phyloP scores from a whole-genome alignment of 1,140 invertebrate genomes.

The Diuraphis noxia region DNA sequence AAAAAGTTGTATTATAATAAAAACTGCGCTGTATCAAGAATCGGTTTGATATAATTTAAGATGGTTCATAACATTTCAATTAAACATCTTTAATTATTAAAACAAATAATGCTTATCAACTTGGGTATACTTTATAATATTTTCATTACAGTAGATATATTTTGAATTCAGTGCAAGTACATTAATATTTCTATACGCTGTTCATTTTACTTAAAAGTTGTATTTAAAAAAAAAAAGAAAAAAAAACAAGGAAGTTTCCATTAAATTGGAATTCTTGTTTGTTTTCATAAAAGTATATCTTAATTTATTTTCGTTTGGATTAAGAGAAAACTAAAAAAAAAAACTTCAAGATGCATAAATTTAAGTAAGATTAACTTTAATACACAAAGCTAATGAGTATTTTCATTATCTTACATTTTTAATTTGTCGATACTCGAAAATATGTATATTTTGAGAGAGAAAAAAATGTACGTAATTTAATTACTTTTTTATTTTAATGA shows the following conservation, averaged over 20 bases:
- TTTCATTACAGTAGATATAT: background rate
- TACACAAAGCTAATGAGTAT: background rate
- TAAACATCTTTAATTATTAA: background rate
- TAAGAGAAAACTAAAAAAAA: background rate
- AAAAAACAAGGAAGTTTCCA: background rate
- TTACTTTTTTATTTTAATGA: background rate
- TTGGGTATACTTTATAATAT: background rate
- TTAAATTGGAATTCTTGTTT: slow-evolving; percentile 9
- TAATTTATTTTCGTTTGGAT: slow-evolving; percentile 21
- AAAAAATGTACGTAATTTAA: background rate
- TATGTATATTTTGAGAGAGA: background rate
- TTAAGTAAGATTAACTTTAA: background rate
- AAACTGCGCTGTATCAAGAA: background rate
- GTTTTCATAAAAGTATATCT: background rate
- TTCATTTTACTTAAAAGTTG: background rate
- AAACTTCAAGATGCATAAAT: background rate
- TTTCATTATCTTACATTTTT: background rate
- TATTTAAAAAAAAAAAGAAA: background rate
- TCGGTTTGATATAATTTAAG: background rate
- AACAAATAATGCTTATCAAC: background rate
- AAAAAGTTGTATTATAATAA: background rate
- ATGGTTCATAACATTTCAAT: background rate
- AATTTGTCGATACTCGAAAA: background rate
- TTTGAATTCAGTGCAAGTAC: background rate
- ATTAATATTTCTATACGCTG: background rate